Evolutionary conservation across 1,140 invertebrate species (phyloP).

Genomic region (Neoseiulus cucumeris): DNA sequence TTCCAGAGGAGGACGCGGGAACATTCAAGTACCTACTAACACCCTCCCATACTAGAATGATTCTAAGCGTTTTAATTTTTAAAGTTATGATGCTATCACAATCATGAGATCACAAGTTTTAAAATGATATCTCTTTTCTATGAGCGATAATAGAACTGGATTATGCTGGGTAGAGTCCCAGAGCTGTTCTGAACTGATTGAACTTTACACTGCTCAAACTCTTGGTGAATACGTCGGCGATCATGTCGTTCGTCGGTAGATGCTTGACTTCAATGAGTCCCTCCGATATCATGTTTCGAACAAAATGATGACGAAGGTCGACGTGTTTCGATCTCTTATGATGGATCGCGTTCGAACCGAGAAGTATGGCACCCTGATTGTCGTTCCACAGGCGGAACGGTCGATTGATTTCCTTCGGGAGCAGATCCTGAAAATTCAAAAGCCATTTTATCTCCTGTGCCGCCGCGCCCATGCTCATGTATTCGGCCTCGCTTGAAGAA

Average conservation of each 20-base stretch:
- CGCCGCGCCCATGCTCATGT: conserved; percentile 13
- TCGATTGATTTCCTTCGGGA: not conserved
- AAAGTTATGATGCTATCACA: no score
- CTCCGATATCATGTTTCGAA: conserved; percentile 15
- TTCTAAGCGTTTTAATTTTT: no score
- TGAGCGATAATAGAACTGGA: no score
- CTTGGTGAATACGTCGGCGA: conserved; percentile 13
- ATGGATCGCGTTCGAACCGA: conserved; percentile 26
- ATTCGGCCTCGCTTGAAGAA: conserved; percentile 16
- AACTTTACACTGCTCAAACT: not conserved
- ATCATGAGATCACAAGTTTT: no score
- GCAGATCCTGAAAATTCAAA: not conserved
- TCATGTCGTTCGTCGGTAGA: not conserved
- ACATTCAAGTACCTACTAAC: no score
- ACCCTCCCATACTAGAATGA: no score
- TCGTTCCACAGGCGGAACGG: conserved; percentile 16
- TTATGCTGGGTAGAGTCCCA: no score
- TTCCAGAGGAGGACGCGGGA: no score
- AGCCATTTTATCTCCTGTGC: conserved; percentile 13
- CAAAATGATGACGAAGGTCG: conserved; percentile 25
- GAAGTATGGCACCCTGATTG: conserved; percentile 26
- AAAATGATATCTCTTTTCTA: no score
- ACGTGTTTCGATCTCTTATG: conserved; percentile 28
- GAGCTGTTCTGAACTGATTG: no score
- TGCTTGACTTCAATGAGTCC: conserved; percentile 10